Evolutionary conservation across 2,113 vertebrate genomes (phyloP).

Genomic region (Phylloscopus trochilus): DNA sequence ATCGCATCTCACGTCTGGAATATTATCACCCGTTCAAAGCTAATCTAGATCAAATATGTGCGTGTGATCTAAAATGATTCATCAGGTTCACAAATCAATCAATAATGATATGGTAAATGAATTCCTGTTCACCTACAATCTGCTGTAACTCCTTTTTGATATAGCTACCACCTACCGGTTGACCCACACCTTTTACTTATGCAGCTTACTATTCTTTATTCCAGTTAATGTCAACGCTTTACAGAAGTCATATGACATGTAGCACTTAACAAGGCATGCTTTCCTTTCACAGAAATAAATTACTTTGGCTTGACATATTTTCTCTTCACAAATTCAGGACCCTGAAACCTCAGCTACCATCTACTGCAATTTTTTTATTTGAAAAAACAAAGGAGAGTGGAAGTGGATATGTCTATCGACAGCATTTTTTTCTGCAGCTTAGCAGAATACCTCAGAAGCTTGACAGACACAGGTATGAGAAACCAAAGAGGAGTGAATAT

Average conservation of each 20-base stretch:
- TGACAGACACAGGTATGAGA: not conserved
- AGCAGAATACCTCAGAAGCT: not conserved
- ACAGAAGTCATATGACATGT: not conserved
- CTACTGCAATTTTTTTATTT: not conserved
- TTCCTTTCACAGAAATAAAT: not conserved
- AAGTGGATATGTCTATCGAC: not conserved
- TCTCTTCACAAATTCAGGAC: not conserved
- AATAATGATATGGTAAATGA: not conserved
- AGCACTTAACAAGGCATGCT: not conserved
- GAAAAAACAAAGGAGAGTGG: not conserved
- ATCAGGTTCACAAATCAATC: conserved; percentile 5
- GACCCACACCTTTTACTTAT: not conserved
- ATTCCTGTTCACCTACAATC: not conserved
- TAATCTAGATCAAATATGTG: not conserved
- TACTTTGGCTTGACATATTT: not conserved
- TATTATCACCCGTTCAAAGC: not conserved
- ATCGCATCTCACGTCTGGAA: not conserved
- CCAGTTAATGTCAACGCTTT: not conserved
- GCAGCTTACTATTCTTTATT: not conserved
- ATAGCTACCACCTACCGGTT: not conserved
- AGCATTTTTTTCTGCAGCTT: not conserved
- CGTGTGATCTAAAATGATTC: not conserved
- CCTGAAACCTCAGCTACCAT: not conserved
- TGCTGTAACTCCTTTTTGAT: not conserved
- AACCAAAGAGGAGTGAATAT: not conserved